Percentiles rank a stretch among this genome's conserved stretches.
phyloP scores from a whole-genome alignment of 2,113 vertebrate species.

The Mormyrus iriodes region DNA sequence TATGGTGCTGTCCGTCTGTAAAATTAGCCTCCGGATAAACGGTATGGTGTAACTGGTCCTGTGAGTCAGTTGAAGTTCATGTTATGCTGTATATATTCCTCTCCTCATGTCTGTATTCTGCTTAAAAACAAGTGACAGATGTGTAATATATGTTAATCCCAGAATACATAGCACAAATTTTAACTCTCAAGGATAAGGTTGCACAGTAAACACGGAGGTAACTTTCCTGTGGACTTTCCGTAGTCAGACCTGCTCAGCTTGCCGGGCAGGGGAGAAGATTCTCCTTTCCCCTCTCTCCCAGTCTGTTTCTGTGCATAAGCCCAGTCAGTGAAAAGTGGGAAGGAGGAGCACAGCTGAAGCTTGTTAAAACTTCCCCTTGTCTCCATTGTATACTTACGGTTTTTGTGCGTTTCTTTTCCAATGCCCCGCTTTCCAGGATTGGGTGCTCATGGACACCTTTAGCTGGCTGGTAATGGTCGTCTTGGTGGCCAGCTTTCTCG shows the following conservation, averaged over 20 bases:
- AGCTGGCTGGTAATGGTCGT: constrained; percentile 64
- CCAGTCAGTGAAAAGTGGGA: not conserved
- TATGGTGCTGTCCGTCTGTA: constrained; percentile 1
- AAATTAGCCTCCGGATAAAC: not conserved
- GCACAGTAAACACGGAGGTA: not conserved
- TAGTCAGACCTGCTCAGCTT: not conserved
- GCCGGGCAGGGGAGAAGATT: not conserved
- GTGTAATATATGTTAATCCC: not conserved
- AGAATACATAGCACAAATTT: not conserved
- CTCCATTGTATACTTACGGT: not conserved
- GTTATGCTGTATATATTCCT: not conserved
- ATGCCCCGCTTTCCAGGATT: constrained; percentile 34
- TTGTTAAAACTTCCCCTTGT: not conserved
- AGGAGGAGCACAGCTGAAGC: not conserved
- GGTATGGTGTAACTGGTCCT: not conserved
- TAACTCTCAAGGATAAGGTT: not conserved
- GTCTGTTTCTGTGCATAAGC: not conserved
- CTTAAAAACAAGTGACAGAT: not conserved
- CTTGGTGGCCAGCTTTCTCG: constrained; percentile 71
- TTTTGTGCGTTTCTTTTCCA: not conserved
- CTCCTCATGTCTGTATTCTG: not conserved
- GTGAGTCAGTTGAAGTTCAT: not conserved
- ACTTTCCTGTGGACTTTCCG: not conserved
- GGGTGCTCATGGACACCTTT: constrained; percentile 78
- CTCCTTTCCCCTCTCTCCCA: not conserved